Evolutionary conservation across 92 coral and sea anemone genomes (phyloP).

Genomic region (Porites cylindrica): DNA sequence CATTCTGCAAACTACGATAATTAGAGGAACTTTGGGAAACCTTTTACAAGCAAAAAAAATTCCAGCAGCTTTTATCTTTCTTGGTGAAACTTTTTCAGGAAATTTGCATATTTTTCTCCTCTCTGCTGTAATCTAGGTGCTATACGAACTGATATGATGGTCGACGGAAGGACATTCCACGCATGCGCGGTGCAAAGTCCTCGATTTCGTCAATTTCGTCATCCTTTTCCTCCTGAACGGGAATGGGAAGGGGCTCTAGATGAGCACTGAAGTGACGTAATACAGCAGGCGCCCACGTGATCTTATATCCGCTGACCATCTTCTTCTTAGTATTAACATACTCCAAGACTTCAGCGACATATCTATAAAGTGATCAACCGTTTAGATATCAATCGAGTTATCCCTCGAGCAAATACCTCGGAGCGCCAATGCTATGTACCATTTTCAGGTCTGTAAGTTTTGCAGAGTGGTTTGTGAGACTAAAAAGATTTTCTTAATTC

Average conservation of each 20-base stretch:
- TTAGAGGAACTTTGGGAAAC: too few relatives aligned
- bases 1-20: too few relatives aligned
- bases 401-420: too few relatives aligned
- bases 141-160: constrained; percentile 15
- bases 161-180: constrained; percentile 10
- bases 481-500: too few relatives aligned
- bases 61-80: too few relatives aligned
- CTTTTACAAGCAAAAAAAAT: too few relatives aligned
- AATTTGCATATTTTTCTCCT: too few relatives aligned
- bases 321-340: constrained; percentile 55
- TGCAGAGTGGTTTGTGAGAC: too few relatives aligned
- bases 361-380: constrained; percentile 21
- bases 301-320: constrained; percentile 33
- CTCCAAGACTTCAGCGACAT: constrained; percentile 77
- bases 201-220: background rate
- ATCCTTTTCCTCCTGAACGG: background rate
- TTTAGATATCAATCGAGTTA: too few relatives aligned
- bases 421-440: too few relatives aligned
- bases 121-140: background rate
- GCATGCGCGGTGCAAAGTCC: background rate
- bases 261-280: constrained; percentile 80
- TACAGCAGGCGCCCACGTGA: constrained; percentile 72
- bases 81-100: too few relatives aligned
- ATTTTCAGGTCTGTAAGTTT: too few relatives aligned
- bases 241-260: constrained; percentile 50